A percentile compares a stretch with the other conserved stretches of the same genome.
phyloP scores from a whole-genome alignment of 2,888 invertebrate genomes.

The Lasioglossum marginatum region DNA sequence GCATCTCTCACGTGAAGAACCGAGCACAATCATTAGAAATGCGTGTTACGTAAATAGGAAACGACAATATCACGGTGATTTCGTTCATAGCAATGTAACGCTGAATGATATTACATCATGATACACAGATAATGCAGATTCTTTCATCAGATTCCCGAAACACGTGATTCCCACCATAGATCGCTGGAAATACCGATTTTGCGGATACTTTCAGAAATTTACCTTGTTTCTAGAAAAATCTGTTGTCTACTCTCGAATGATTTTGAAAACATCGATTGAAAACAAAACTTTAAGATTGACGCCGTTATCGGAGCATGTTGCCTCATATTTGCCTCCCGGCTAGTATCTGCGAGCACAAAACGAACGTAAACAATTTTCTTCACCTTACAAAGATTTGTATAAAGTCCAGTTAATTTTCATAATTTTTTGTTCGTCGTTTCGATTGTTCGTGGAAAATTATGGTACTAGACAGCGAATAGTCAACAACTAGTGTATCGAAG shows the following conservation, averaged over 20 bases:
- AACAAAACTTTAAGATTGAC: not conserved
- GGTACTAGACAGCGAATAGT: slow-evolving; percentile 7
- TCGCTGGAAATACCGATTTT: not conserved
- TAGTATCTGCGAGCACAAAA: not conserved
- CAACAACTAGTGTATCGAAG: slow-evolving; percentile 23
- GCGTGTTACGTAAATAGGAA: slow-evolving; percentile 7
- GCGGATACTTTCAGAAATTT: not conserved
- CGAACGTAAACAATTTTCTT: not conserved
- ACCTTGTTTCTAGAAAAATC: no score
- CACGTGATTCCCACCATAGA: not conserved
- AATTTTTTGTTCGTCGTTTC: not conserved
- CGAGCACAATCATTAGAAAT: not conserved
- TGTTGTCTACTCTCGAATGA: not conserved
- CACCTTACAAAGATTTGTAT: no score
- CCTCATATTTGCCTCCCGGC: not conserved
- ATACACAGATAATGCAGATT: slow-evolving; percentile 9
- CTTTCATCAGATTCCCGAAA: slow-evolving; percentile 18
- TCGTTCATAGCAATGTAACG: slow-evolving; percentile 45
- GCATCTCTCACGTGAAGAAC: not conserved
- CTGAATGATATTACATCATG: slow-evolving; percentile 57
- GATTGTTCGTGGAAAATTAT: not conserved
- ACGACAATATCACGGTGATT: slow-evolving; percentile 33
- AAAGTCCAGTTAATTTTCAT: not conserved
- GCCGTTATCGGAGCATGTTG: not conserved
- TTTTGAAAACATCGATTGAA: not conserved